Percentiles rank a stretch among this genome's conserved stretches.
Evolutionary conservation across 2,888 invertebrate genomes (phyloP).

Genomic region (Pandemis corylana): DNA sequence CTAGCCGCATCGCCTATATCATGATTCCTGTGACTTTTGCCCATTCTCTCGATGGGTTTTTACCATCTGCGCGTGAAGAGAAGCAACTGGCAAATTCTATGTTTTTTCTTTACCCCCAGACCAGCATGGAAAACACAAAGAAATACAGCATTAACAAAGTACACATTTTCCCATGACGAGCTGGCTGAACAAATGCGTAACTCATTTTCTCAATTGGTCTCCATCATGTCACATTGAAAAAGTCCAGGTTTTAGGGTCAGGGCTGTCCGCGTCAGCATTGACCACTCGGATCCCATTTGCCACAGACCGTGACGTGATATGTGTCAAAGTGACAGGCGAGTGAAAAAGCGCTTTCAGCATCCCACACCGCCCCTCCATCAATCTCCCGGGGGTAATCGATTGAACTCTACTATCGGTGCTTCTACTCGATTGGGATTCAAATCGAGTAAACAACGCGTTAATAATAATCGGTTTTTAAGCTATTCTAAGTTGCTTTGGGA

Average conservation of each 20-base stretch:
- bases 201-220: neutral
- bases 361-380: constrained; percentile 5
- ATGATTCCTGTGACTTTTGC: too few species aligned
- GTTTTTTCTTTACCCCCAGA: too few species aligned
- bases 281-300: constrained; percentile 13
- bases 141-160: too few species aligned
- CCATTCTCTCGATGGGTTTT: too few species aligned
- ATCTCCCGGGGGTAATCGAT: constrained; percentile 25
- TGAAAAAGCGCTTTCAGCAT: constrained; percentile 29
- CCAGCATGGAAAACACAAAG: too few species aligned
- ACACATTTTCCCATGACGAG: neutral
- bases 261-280: neutral
- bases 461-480: neutral
- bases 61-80: too few species aligned
- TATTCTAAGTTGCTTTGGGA: neutral
- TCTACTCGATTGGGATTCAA: constrained; percentile 31
- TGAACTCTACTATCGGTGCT: constrained; percentile 26
- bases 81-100: too few species aligned
- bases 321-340: constrained; percentile 28
- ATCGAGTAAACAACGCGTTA: constrained; percentile 16
- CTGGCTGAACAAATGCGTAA: neutral
- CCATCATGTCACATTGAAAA: neutral
- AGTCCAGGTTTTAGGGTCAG: neutral
- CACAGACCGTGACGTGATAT: constrained; percentile 22
- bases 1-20: too few species aligned